These are phyloP conservation scores for Nyctibius bracteatus DNA, from an alignment of 2,113 vertebrate species.

Conservation along the genomic window DNA sequence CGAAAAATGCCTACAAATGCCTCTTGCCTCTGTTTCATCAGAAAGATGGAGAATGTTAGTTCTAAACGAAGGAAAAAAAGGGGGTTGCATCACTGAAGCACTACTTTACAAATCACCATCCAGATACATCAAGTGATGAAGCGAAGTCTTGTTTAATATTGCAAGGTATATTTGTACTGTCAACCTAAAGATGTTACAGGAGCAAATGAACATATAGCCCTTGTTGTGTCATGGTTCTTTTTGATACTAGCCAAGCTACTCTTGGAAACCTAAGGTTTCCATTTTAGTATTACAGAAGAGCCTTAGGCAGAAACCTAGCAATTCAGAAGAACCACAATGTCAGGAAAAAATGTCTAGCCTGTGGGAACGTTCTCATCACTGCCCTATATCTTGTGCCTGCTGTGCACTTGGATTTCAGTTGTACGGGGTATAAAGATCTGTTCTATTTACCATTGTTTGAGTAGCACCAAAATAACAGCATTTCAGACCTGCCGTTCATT, in stretches of 20 bases:
- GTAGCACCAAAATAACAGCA: neutral
- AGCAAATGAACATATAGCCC: neutral
- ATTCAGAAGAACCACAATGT: neutral
- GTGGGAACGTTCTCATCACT: neutral
- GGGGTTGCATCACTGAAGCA: neutral
- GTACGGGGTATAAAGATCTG: neutral
- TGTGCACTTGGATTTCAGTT: neutral
- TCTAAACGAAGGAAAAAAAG: neutral
- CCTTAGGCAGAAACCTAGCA: neutral
- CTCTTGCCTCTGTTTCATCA: neutral
- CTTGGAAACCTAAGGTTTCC: neutral
- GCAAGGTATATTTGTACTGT: neutral
- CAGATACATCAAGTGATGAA: neutral
- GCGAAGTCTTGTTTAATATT: neutral
- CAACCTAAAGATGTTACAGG: neutral
- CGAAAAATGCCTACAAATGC: neutral
- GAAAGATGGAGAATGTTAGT: neutral
- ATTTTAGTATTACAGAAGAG: neutral
- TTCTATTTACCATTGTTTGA: neutral
- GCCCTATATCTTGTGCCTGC: neutral
- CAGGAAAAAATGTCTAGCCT: neutral
- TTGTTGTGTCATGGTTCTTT: neutral
- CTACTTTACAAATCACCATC: neutral
- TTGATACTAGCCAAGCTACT: neutral
- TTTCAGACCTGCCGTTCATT: neutral